Base-by-base conservation (phyloP, 2,888 invertebrate species). In the Drosophila vallismaia region DNA sequence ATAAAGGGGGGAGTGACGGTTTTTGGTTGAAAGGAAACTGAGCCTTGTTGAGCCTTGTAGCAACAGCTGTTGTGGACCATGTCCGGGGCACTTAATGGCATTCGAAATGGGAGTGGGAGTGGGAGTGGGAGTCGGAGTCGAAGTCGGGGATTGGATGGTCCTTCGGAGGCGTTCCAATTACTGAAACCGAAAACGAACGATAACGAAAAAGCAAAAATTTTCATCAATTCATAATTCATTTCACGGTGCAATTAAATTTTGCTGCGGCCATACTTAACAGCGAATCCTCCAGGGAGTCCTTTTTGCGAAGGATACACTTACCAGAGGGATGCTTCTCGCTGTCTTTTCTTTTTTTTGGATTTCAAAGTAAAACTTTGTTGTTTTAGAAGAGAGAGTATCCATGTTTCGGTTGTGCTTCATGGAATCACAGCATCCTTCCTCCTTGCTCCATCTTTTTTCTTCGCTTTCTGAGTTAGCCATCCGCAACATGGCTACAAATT, bases 61-160 rank as follows among this genome's bases (percentile, higher is more conserved):
- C 84, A 77, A 86, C 80, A 81, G 80, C 86, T 81, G 83, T 70
- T 86, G 86, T 84, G 67, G 80, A 75, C 72, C 80, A 79, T 86
- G 75, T 81, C 79, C 51, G 64, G 73, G 79, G 67, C 59, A 69
- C 83, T 69, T 74, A 82, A 75, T 54, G 50, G 54, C 75, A 52
- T 59, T 63, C 44, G 63, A 69, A 44, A 33, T 24, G 50, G n/a
- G 26, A n/a, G 28, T 10, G 14, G 14, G 14, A 14, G 33, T 6
- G n/a, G 9, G 24, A 14, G n/a, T n/a, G n/a, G n/a, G n/a, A n/a
- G n/a, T n/a, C n/a, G n/a, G n/a, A n/a, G 38, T 1, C 4, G 3
- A 26, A 26, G 19, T 19, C 19, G 19, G 12, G 10, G 12, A 10
- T 4, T 7, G 9, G 8, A 19, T 19, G 51, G 38, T 0, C 7